Percentiles rank a stretch among this genome's conserved stretches.
Conservation (phyloP, 2,113 vertebrate species). For the Mastomys coucha region DNA sequence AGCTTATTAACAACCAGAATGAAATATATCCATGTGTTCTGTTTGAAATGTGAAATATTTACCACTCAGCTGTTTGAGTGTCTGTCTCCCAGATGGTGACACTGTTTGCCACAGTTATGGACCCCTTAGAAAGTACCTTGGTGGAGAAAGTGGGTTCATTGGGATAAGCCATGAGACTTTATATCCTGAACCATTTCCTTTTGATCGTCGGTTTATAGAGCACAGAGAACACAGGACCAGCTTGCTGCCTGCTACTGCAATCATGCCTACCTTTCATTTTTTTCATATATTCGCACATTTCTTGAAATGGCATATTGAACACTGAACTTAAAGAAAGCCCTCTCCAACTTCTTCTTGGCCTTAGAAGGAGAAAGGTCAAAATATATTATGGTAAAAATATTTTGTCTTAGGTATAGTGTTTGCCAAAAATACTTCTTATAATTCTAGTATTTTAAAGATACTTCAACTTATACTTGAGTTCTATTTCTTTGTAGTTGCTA, state of each 20-base stretch:
- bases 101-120: not conserved
- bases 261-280: too few species aligned
- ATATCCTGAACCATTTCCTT: not conserved
- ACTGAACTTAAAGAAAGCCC: not conserved
- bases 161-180: too few species aligned
- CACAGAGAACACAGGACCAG: accelerated
- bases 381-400: not conserved
- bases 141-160: not conserved
- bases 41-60: too few species aligned
- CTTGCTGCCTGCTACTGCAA: accelerated
- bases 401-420: not conserved
- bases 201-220: not conserved
- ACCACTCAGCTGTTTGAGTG: too few species aligned
- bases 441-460: not conserved
- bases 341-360: not conserved
- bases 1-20: not conserved
- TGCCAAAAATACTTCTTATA: not conserved
- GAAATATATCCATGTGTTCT: too few species aligned
- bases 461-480: not conserved
- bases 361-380: not conserved
- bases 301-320: too few species aligned
- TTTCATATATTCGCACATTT: not conserved
- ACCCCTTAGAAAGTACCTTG: not conserved
- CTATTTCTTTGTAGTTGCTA: not conserved
- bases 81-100: not conserved